Conservation (phyloP, 2,113 vertebrate genomes). For the Proteles cristata region DNA sequence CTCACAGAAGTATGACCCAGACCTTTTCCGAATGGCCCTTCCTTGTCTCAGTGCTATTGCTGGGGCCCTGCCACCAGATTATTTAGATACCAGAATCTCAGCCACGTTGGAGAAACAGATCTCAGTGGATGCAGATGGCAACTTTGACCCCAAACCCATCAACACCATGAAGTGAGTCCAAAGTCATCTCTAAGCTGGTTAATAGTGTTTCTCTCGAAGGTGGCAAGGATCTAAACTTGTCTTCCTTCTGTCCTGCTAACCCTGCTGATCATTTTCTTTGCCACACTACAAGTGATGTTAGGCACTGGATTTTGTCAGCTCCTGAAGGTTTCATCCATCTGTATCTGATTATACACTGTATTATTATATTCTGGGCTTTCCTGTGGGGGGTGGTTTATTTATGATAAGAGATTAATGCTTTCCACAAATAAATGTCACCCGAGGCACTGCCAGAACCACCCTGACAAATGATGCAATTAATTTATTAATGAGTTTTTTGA, state of each 20-base stretch:
- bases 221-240: background rate
- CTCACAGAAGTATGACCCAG: constrained; percentile 95
- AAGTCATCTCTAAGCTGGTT: background rate
- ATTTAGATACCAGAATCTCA: constrained; percentile 93
- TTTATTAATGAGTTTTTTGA: constrained; percentile 53
- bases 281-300: background rate
- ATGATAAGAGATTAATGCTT: background rate
- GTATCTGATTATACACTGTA: background rate
- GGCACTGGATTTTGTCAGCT: background rate
- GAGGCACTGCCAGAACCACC: constrained; percentile 12
- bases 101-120: constrained; percentile 93
- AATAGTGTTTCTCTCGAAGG: background rate
- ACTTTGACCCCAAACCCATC: constrained; percentile 98
- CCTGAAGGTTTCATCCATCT: constrained; percentile 11
- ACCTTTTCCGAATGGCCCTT: constrained; percentile 98
- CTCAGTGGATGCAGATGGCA: constrained; percentile 95
- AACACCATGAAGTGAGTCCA: constrained; percentile 94
- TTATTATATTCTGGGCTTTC: background rate
- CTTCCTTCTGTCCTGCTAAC: background rate
- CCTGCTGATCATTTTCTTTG: background rate
- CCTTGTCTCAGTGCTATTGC: constrained; percentile 98
- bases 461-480: constrained; percentile 62
- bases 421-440: background rate
- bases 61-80: constrained; percentile 97
- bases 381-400: background rate